A percentile compares a stretch with the other conserved stretches of the same genome.
Conservation (phyloP, 1,140 invertebrate genomes). For the Ptiloglossa arizonensis region DNA sequence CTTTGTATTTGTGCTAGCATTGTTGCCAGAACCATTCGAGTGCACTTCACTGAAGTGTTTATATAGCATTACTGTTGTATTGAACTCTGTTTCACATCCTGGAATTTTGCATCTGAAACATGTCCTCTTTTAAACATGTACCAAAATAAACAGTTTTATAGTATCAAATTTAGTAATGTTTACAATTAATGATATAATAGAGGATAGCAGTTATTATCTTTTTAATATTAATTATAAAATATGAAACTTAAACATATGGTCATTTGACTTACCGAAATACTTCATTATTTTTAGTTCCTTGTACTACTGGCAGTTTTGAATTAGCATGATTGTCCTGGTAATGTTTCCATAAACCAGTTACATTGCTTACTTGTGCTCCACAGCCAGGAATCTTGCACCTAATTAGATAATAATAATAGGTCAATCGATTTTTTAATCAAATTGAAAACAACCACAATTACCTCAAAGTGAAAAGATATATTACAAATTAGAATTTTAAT, state of each 20-base stretch:
- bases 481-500: no score
- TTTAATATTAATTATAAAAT: background rate
- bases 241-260: background rate
- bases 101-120: conserved; percentile 74
- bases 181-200: background rate
- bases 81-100: conserved; percentile 75
- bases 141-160: background rate
- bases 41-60: conserved; percentile 77
- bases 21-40: conserved; percentile 67
- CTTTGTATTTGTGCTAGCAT: conserved; percentile 74
- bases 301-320: conserved; percentile 71
- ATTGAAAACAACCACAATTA: background rate
- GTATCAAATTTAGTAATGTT: conserved; percentile 4
- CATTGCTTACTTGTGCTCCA: conserved; percentile 76
- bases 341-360: conserved; percentile 78
- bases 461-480: background rate
- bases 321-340: conserved; percentile 80
- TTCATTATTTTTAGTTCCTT: conserved; percentile 73
- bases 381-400: conserved; percentile 80
- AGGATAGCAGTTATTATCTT: background rate
- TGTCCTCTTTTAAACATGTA: background rate
- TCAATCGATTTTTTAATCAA: conserved; percentile 16
- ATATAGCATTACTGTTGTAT: conserved; percentile 72
- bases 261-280: conserved; percentile 70
- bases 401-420: conserved; percentile 14